phyloP scores from a whole-genome alignment of 2,113 vertebrate genomes.

The Oncorhynchus kisutch region DNA sequence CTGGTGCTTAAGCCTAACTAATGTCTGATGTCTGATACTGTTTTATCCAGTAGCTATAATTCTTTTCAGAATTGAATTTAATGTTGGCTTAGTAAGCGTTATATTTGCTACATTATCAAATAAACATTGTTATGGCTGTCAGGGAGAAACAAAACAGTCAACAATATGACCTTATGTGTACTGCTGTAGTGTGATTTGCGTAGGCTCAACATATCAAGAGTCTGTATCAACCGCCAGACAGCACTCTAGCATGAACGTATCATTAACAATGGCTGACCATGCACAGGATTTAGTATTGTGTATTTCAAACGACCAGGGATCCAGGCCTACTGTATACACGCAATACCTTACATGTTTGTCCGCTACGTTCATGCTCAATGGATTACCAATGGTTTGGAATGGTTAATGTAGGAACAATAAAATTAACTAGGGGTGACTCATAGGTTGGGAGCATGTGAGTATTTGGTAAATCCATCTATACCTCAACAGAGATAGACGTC shows the following conservation, averaged over 20 bases:
- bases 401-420: constrained; percentile 51
- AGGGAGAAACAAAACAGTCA: too few relatives aligned
- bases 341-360: constrained; percentile 29
- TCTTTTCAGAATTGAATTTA: too few relatives aligned
- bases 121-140: too few relatives aligned
- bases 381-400: constrained; percentile 59
- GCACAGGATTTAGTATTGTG: not conserved
- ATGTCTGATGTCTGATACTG: too few relatives aligned
- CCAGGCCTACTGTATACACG: not conserved
- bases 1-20: too few relatives aligned
- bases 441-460: constrained; percentile 42
- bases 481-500: constrained; percentile 14
- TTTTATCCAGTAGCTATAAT: too few relatives aligned
- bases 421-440: constrained; percentile 25
- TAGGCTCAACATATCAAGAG: too few relatives aligned
- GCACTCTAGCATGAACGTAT: too few relatives aligned
- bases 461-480: constrained; percentile 56
- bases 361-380: constrained; percentile 43
- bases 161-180: too few relatives aligned
- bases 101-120: not conserved
- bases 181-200: too few relatives aligned
- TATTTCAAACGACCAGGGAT: not conserved
- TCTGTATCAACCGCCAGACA: too few relatives aligned
- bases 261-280: not conserved
- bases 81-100: not conserved